Conservation (phyloP, 2,888 invertebrate genomes). For the Mellilla xanthometata region DNA sequence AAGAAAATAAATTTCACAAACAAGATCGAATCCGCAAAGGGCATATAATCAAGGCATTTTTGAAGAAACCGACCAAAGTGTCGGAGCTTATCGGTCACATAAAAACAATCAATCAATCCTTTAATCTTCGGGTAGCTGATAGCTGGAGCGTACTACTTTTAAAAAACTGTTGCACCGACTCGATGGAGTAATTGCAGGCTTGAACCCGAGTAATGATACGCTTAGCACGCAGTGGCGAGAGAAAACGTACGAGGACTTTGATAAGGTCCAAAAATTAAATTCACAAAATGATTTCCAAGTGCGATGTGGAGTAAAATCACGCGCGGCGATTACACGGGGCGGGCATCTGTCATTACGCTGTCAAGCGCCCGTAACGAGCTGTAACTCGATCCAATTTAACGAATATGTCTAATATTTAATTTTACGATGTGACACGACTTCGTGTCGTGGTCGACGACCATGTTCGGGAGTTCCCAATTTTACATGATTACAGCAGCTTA, state of each 20-base stretch:
- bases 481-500: neutral
- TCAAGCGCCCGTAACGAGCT: conserved; percentile 61
- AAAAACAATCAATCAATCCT: conserved; percentile 54
- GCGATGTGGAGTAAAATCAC: conserved; percentile 73
- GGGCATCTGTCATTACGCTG: conserved; percentile 68
- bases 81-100: conserved; percentile 43
- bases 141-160: conserved; percentile 45
- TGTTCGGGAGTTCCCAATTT: conserved; percentile 7
- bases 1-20: neutral
- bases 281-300: conserved; percentile 66
- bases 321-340: conserved; percentile 65
- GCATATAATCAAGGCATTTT: conserved; percentile 17
- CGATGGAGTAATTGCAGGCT: conserved; percentile 63
- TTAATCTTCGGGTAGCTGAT: conserved; percentile 36
- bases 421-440: conserved; percentile 22
- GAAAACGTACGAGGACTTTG: conserved; percentile 63
- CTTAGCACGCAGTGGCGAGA: conserved; percentile 53
- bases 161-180: conserved; percentile 52
- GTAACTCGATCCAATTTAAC: conserved; percentile 37
- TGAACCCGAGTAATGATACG: conserved; percentile 65
- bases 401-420: conserved; percentile 39
- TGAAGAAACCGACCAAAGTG: conserved; percentile 38
- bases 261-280: conserved; percentile 65
- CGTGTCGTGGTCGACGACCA: neutral
- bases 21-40: conserved; percentile 2